These are phyloP conservation scores for Homarus americanus DNA, from an alignment of 1,140 invertebrate species.

Conservation along the genomic window DNA sequence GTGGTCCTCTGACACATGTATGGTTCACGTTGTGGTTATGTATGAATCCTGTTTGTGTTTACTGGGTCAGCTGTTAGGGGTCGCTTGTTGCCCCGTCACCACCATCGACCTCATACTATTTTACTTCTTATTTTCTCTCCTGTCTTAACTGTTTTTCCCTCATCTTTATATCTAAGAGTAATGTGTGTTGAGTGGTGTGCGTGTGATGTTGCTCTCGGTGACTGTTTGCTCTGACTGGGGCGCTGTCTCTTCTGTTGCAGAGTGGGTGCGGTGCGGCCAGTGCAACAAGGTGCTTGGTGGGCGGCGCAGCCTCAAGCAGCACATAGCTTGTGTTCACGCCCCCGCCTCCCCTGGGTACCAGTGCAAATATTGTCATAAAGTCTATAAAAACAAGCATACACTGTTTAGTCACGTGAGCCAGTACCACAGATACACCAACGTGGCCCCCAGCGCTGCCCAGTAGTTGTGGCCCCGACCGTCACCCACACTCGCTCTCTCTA, in stretches of 20 bases:
- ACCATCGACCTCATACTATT: background rate
- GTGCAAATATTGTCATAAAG: constrained; percentile 69
- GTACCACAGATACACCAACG: constrained; percentile 62
- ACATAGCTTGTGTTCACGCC: constrained; percentile 93
- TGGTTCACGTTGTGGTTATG: background rate
- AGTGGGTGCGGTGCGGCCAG: constrained; percentile 83
- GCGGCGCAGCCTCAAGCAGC: constrained; percentile 93
- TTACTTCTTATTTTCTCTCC: background rate
- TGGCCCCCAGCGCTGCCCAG: constrained; percentile 27
- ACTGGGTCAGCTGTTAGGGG: background rate
- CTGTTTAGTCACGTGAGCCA: constrained; percentile 66
- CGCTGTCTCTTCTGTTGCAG: constrained; percentile 64
- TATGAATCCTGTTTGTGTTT: background rate
- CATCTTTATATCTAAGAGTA: background rate
- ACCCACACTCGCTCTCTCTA: background rate
- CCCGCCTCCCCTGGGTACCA: constrained; percentile 67
- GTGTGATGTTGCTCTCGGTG: constrained; percentile 16
- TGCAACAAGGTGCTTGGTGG: constrained; percentile 94
- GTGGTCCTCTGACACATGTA: background rate
- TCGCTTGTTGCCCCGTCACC: background rate
- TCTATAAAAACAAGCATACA: constrained; percentile 68
- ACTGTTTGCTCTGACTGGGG: constrained; percentile 51
- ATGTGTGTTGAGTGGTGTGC: background rate
- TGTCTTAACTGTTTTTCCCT: background rate
- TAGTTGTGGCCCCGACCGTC: background rate